A percentile compares a stretch with the other conserved stretches of the same genome.
These are phyloP conservation scores for Alcedo atthis DNA, from an alignment of 2,797 vertebrate genomes.

Conservation along the genomic window DNA sequence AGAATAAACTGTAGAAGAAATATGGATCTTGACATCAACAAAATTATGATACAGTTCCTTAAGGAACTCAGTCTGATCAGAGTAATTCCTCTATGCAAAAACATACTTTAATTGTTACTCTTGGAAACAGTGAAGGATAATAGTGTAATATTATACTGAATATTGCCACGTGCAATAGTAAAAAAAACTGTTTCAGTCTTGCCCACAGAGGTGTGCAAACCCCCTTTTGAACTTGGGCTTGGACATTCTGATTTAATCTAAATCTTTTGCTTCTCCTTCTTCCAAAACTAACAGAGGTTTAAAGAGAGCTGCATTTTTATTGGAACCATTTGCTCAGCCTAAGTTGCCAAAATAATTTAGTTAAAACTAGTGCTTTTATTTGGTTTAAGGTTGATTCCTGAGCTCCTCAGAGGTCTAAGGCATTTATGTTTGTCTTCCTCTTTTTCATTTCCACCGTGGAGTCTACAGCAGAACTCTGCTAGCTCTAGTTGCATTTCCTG, in stretches of 20 bases:
- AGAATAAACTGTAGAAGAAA: slow-evolving; percentile 66
- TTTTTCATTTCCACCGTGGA: slow-evolving; percentile 15
- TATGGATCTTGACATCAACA: slow-evolving; percentile 64
- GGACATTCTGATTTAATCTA: slow-evolving; percentile 69
- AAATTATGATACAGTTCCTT: slow-evolving; percentile 73
- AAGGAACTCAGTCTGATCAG: slow-evolving; percentile 50
- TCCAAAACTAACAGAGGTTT: slow-evolving; percentile 78
- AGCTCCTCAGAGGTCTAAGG: slow-evolving; percentile 57
- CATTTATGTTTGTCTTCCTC: slow-evolving; percentile 41
- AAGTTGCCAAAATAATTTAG: slow-evolving; percentile 74
- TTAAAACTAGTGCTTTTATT: slow-evolving; percentile 76
- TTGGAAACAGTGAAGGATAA: slow-evolving; percentile 69
- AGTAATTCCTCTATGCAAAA: slow-evolving; percentile 74
- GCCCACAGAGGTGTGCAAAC: slow-evolving; percentile 61
- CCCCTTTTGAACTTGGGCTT: slow-evolving; percentile 58
- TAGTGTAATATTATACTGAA: slow-evolving; percentile 77
- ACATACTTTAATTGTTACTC: slow-evolving; percentile 73
- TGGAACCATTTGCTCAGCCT: slow-evolving; percentile 74
- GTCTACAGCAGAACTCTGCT: background rate
- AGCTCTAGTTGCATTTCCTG: slow-evolving; percentile 22
- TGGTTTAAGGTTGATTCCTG: slow-evolving; percentile 74
- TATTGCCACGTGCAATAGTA: slow-evolving; percentile 77
- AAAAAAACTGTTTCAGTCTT: slow-evolving; percentile 55
- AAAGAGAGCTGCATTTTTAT: slow-evolving; percentile 73
- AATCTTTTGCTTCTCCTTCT: slow-evolving; percentile 67